Evolutionary conservation across 2,113 vertebrate genomes (phyloP), one percentile per base, ranked within the genome.

Genomic region (Stigmatopora argus): DNA sequence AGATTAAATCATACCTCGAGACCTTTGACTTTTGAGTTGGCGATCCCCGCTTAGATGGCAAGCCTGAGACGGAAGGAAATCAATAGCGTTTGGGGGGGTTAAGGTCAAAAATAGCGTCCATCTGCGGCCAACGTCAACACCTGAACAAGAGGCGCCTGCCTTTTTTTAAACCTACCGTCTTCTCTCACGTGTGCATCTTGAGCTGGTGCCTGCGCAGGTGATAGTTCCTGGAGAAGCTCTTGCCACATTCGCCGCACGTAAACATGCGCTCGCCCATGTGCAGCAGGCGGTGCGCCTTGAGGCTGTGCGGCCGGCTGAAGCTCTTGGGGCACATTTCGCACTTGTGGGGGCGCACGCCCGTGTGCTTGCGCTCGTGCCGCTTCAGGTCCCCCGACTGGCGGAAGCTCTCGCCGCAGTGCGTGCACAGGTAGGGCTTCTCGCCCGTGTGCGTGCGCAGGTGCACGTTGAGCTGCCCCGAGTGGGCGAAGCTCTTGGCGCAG

Each of bases 291-390:
- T 92, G 91, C 17, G 90, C 91, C 59, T 89, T 87, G 66, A 92
- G 90, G 58, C 91, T 92, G 77, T 92, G 91, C 6, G 84, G 89
- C 2, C 90, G 86, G 77, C 90, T 92, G 75, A 91, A 92, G 85
- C 89, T 88, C 57, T 91, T 92, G 2, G 83, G 80, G 35, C 91
- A 92, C n/a, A 91, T 88, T 0, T 77, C 58, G 74, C 91, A 92
- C 71, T 60, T 81, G 80, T 89, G 77, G 0, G 90, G 91, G 57
- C 85, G 62, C 19, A 92, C 87, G 0, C 91, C 91, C 0, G 89
- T 90, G 81, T 92, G 91, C 74, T 91, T 92, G 61, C 87, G 79
- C 85, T 92, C 90, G 46, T 92, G 91, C 0, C 91, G 72, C 64
- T 90, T 90, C 59, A 92, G 83, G 73, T 92, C 90, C 0, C 90